Percentiles rank a stretch among this genome's conserved stretches.
Evolutionary conservation across 2,113 vertebrate genomes (phyloP).

Genomic region (Eleginops maclovinus): DNA sequence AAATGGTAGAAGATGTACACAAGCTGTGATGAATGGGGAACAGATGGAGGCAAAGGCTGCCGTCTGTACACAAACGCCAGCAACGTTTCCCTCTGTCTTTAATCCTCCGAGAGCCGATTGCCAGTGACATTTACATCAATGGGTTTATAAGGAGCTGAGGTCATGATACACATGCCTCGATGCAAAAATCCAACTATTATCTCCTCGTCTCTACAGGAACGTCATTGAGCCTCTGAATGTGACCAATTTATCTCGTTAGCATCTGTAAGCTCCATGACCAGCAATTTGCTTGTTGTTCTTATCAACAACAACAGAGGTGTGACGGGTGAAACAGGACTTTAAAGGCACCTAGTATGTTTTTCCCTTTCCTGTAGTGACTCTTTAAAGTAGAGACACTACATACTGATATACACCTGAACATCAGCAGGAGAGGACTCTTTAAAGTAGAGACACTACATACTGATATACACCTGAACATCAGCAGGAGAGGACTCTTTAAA

Average conservation of each 20-base stretch:
- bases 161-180: slow-evolving; percentile 5
- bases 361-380: too few species aligned
- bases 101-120: slow-evolving; percentile 34
- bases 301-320: slow-evolving; percentile 20
- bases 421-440: too few species aligned
- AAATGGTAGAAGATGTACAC: slow-evolving; percentile 60
- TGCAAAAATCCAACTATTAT: slow-evolving; percentile 1
- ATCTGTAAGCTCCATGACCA: slow-evolving; percentile 5
- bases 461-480: too few species aligned
- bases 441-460: too few species aligned
- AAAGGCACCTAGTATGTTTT: not conserved
- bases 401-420: too few species aligned
- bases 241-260: not conserved
- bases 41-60: slow-evolving; percentile 76
- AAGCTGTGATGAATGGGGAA: slow-evolving; percentile 69
- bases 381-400: too few species aligned
- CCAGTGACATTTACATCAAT: slow-evolving; percentile 45
- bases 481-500: too few species aligned
- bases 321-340: slow-evolving; percentile 11
- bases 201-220: too few species aligned
- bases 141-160: slow-evolving; percentile 6
- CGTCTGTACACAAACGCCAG: slow-evolving; percentile 61
- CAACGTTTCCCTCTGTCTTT: slow-evolving; percentile 57
- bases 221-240: not conserved
- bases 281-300: slow-evolving; percentile 9